Conservation (phyloP, 1,140 invertebrate genomes). For the Solen grandis region DNA sequence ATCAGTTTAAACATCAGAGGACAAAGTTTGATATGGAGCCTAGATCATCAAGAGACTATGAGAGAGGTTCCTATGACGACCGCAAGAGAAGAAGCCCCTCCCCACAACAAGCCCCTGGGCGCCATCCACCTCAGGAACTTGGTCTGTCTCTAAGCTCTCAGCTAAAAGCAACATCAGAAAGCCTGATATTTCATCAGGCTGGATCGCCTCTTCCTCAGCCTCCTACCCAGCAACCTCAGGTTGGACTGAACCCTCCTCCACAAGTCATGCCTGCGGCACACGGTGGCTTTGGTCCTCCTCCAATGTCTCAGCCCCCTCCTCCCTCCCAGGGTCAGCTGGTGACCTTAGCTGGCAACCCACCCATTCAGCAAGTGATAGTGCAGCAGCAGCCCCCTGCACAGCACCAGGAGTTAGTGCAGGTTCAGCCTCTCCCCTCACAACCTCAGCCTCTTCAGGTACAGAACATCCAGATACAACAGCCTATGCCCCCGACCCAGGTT, state of each 20-base stretch:
- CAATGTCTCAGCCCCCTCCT: neutral
- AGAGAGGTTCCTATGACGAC: too few species aligned
- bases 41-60: too few species aligned
- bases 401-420: neutral
- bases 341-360: slow-evolving; percentile 3
- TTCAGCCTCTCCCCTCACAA: neutral
- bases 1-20: neutral
- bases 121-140: neutral
- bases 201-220: neutral
- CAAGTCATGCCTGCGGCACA: neutral
- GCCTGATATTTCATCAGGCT: neutral
- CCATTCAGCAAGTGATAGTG: slow-evolving; percentile 28
- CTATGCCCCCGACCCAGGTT: slow-evolving; percentile 7
- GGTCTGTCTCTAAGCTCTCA: neutral
- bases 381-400: slow-evolving; percentile 23
- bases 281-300: neutral
- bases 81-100: too few species aligned
- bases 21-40: too few species aligned
- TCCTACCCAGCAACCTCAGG: neutral
- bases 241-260: neutral
- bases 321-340: slow-evolving; percentile 15
- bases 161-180: neutral
- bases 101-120: neutral
- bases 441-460: slow-evolving; percentile 2
- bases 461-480: slow-evolving; percentile 34